Base-by-base conservation (phyloP, 2,888 invertebrate genomes). In the Tachystola acroxantha region DNA sequence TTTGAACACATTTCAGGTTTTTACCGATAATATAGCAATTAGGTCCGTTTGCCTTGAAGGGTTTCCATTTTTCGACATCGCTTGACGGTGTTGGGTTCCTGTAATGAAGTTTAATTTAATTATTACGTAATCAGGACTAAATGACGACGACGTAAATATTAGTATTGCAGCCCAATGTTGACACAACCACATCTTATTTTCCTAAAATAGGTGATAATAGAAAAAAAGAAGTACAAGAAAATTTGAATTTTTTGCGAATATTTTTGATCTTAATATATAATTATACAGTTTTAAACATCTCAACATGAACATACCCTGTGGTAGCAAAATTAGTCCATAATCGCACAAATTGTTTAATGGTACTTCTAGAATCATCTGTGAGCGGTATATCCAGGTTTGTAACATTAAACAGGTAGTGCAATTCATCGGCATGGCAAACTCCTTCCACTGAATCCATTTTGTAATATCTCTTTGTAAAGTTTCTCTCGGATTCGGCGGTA, bases 361-460 rank as follows among this genome's bases (percentile, higher is more conserved):
- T 58, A 1, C 34, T 25, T 48, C 42, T 67, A 5, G 79, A 69
- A 45, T 76, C 64, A 5, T 74, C 64, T 6, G 79, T 69, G 13
- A 78, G 41, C n/a, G 80, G 76, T 43, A 84, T 55, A 33, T 76
- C 64, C 33, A 78, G 45, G 35, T 67, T 68, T 0, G 77, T 79
- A 0, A 84, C 48, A 33, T 85, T 64, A 32, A 86, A 86, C 1
- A 77, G 56, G 43, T 85, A 86, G 2, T 63, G 63, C 13, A 84
- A 50, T 1, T 86, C 86, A 37, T 86, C 86, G 2, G 78, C 64
- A 43, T 86, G 86, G 46, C 86, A 86, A 1, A 77, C 82, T 1
- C 85, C 86, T 32, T 64, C 44, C 1, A 72, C 35, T 2, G 48
- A 38, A 2, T 77, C 63, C 76, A 85, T 73, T 27, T 78, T 68